Conservation (phyloP, 2,888 invertebrate species). For the Orchesella flavescens region DNA sequence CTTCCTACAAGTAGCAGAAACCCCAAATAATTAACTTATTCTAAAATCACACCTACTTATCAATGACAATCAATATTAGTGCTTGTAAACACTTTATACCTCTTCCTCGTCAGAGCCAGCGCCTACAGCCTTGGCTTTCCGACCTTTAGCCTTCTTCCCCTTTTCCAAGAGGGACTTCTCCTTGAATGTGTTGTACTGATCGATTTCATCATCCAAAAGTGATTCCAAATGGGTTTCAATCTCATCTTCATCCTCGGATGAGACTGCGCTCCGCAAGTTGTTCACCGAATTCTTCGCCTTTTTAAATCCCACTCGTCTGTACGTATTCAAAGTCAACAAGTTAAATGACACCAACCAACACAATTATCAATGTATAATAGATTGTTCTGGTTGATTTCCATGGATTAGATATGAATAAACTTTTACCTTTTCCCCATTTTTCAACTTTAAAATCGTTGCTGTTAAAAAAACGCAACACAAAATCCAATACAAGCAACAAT, state of each 20-base stretch:
- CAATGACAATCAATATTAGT: no score
- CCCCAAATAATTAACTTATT: no score
- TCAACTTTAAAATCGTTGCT: neutral
- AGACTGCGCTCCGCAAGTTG: conserved; percentile 63
- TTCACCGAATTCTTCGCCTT: conserved; percentile 60
- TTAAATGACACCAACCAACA: neutral
- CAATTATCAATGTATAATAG: neutral
- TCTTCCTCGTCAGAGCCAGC: conserved; percentile 67
- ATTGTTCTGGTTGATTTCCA: neutral
- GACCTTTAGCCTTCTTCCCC: conserved; percentile 50
- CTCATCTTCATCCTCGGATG: conserved; percentile 67
- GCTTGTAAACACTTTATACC: no score
- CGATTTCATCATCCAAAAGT: conserved; percentile 71
- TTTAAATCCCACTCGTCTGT: conserved; percentile 64
- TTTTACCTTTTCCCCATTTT: conserved; percentile 52
- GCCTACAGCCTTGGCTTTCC: neutral
- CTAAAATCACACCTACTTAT: no score
- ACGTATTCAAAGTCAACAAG: neutral
- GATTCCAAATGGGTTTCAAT: conserved; percentile 65
- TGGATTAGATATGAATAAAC: neutral
- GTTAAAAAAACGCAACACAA: neutral
- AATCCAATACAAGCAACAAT: no score
- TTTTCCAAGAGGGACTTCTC: conserved; percentile 64
- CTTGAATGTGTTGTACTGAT: conserved; percentile 66
- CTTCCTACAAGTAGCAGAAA: conserved; percentile 41